These are phyloP conservation scores for Dascyllus trimaculatus DNA, from an alignment of 2,113 vertebrate species.

Conservation along the genomic window DNA sequence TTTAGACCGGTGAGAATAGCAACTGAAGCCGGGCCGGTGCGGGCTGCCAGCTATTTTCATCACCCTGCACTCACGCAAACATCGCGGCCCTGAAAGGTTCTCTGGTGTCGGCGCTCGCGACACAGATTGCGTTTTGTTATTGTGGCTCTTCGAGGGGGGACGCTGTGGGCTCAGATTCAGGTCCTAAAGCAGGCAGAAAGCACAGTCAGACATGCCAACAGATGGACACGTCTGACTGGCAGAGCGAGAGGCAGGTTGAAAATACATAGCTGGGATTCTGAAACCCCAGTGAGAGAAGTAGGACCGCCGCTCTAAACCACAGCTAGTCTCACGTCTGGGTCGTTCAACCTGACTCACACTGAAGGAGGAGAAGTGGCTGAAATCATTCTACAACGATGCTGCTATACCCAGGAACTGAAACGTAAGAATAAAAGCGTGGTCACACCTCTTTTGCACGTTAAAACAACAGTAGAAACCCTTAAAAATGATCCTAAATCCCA, in stretches of 20 bases:
- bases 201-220: background rate
- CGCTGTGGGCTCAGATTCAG: background rate
- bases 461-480: too few species aligned
- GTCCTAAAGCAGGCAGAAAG: background rate
- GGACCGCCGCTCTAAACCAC: constrained; percentile 56
- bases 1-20: constrained; percentile 39
- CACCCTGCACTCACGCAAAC: constrained; percentile 39
- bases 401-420: too few species aligned
- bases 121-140: rapidly evolving
- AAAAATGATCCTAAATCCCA: too few species aligned
- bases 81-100: background rate
- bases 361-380: background rate
- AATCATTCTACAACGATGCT: too few species aligned
- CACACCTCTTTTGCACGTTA: too few species aligned
- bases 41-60: constrained; percentile 46
- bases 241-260: constrained; percentile 1
- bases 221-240: too few species aligned
- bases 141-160: background rate
- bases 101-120: background rate
- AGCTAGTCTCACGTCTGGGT: background rate
- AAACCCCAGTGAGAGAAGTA: constrained; percentile 52
- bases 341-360: background rate
- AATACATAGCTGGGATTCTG: constrained; percentile 59
- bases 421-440: background rate
- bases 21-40: constrained; percentile 11